These are phyloP conservation scores for Venusia cambrica DNA, from an alignment of 2,888 invertebrate species.

Conservation along the genomic window DNA sequence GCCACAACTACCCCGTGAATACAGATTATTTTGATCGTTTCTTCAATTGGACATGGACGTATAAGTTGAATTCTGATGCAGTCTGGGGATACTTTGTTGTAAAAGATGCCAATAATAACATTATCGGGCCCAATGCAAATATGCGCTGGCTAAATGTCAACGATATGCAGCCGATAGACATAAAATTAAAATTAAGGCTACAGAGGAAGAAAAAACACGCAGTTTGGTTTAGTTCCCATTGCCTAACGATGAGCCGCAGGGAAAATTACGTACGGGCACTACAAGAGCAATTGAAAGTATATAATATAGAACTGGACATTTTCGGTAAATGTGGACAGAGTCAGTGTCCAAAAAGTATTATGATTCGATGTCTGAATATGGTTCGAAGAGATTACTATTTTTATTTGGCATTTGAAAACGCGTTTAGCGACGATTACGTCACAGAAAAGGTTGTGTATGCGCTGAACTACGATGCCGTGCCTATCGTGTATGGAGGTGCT, in stretches of 20 bases:
- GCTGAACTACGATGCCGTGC: constrained; percentile 82
- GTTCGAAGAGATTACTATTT: constrained; percentile 55
- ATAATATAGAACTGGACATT: constrained; percentile 46
- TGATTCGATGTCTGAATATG: constrained; percentile 44
- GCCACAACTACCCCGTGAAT: constrained; percentile 49
- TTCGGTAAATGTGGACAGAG: constrained; percentile 53
- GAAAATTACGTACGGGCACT: constrained; percentile 44
- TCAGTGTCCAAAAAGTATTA: constrained; percentile 44
- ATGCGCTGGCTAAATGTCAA: constrained; percentile 43
- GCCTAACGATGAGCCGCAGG: constrained; percentile 47
- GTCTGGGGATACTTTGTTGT: constrained; percentile 55
- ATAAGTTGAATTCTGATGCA: constrained; percentile 55
- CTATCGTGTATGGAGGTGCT: constrained; percentile 84
- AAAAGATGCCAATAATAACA: constrained; percentile 39
- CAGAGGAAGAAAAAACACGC: constrained; percentile 42
- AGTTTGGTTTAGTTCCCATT: constrained; percentile 61
- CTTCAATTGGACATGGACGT: constrained; percentile 71
- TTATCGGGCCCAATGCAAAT: constrained; percentile 45
- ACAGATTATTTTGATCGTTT: constrained; percentile 43
- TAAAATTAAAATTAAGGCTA: constrained; percentile 34
- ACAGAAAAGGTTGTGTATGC: constrained; percentile 62
- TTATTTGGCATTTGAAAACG: constrained; percentile 63
- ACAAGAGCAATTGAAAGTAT: constrained; percentile 38
- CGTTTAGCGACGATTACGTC: constrained; percentile 62
- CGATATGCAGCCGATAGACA: constrained; percentile 37